Conservation (phyloP, 2,797 vertebrate genomes). For the Tapirus indicus region DNA sequence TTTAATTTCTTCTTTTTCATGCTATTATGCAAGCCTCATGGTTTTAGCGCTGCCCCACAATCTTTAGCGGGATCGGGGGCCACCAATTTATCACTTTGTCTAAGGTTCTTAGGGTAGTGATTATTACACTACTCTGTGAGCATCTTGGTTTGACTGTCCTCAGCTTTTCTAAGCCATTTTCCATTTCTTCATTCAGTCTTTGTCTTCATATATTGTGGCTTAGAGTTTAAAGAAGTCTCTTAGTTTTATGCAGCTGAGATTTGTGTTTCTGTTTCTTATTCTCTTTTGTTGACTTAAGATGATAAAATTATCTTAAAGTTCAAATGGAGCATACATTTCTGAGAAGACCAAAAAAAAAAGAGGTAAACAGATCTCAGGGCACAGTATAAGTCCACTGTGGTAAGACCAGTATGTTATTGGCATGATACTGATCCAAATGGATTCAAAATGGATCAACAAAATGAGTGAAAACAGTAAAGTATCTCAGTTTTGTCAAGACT, state of each 20-base stretch:
- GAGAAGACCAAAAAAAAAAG: background rate
- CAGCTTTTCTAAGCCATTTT: background rate
- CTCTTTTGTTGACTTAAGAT: background rate
- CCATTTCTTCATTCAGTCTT: background rate
- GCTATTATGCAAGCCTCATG: background rate
- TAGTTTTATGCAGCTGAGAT: background rate
- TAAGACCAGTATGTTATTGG: background rate
- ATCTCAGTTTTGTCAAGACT: background rate
- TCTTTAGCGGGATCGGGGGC: background rate
- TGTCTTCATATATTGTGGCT: background rate
- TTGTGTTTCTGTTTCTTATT: slow-evolving; percentile 15
- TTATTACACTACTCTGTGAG: too few species aligned
- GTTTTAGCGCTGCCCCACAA: background rate
- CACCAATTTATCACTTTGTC: background rate
- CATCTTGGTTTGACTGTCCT: background rate
- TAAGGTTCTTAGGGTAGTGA: background rate
- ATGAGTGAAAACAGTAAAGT: background rate
- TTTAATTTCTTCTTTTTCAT: background rate
- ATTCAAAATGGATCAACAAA: background rate
- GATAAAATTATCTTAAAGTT: background rate
- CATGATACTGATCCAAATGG: background rate
- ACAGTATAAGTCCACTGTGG: background rate
- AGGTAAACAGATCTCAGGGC: background rate
- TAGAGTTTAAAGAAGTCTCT: background rate
- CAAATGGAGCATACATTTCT: background rate